Evolutionary conservation across 1,140 invertebrate genomes (phyloP), one percentile per base, ranked within the genome.

Genomic region (Mactra quadrangularis): DNA sequence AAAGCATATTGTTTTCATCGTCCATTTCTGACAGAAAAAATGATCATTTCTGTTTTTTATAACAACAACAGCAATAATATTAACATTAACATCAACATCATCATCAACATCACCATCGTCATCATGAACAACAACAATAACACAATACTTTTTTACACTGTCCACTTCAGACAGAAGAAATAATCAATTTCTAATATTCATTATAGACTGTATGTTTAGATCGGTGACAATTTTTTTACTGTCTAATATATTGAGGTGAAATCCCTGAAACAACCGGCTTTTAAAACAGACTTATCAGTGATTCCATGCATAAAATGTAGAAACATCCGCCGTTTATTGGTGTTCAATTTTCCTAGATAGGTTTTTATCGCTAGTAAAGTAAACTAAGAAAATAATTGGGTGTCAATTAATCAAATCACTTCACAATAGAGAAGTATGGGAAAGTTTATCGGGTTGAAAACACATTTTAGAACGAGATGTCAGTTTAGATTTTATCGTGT

Each of bases 371-470:
- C 33, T 11, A 27, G 74, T 50, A 76, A 76, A 60, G 74, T 76
- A 76, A 76, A 76, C 55, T 76, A 76, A 76, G 74, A 76, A 47
- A 76, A 35, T 55, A 62, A 76, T 76, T 76, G 74, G 38, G 55
- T 45, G 45, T 50, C 74, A 76, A 76, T 76, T 62, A 76, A 76
- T 76, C 62, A 62, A 72, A 76, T 29, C 74, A 55, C 45, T 47
- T 22, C 25, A 76, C 74, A 76, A 76, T 76, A 52, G 55, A 35
- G 47, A n/a, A n/a, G n/a, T n/a, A n/a, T n/a, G n/a, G 25, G 31
- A 3, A 47, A 3, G 41, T 76, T 62, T 76, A 76, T 76, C 53
- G 38, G 19, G 7, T 29, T 55, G 53, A 72, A 19, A 72, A 47
- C 22, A 38, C 55, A 35, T 52, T 41, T 35, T 33, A 50, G 53